Evolutionary conservation across 2,113 vertebrate genomes (phyloP), one percentile per base, ranked within the genome.

Genomic region (Notarius lentiginosus): DNA sequence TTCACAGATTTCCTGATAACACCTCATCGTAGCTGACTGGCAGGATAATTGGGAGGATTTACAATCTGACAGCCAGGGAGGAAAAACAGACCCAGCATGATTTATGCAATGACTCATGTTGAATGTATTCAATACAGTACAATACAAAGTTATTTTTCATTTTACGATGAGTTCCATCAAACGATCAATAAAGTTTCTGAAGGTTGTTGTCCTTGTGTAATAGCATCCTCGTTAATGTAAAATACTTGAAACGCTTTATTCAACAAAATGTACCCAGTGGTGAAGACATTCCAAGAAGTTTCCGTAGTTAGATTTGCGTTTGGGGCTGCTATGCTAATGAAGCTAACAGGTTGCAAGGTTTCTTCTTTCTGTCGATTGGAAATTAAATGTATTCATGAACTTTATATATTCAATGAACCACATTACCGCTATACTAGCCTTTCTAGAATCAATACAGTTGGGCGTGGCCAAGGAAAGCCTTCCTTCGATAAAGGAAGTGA

Each of bases 1-100:
- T 18, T 86, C 84, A 86, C 49, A 53, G 75, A 27, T 47, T 66
- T 61, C 49, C 75, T 66, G 49, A 63, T 66, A 34, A 55, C 20
- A 30, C 34, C 30, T 75, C 70, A 47, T 75, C 7, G 47, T 60
- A 47, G 61, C 75, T 56, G 84, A n/a, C 60, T 86, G 84, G 20
- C 75, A 18, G 3, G 7, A 12, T 66, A 27, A 61, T 34, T 1
- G 27, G 24, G 61, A 34, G 51, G 60, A 58, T 60, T 47, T 56
- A 14, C 68, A 24, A 34, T 84, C 30, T 84, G 83, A 75, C 70
- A 18, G 41, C 63, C 24, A 41, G 47, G 24, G 72, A 76, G 58
- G 65, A 75, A 17, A 34, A 60, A 61, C 79, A 85, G 56, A 61
- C 72, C 72, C 34, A 49, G 41, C 34, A 14, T 24, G 83, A 75